Evolutionary conservation across 2,797 vertebrate genomes (phyloP), one percentile per base, ranked within the genome.

Genomic region (Loris lydekkerianus): DNA sequence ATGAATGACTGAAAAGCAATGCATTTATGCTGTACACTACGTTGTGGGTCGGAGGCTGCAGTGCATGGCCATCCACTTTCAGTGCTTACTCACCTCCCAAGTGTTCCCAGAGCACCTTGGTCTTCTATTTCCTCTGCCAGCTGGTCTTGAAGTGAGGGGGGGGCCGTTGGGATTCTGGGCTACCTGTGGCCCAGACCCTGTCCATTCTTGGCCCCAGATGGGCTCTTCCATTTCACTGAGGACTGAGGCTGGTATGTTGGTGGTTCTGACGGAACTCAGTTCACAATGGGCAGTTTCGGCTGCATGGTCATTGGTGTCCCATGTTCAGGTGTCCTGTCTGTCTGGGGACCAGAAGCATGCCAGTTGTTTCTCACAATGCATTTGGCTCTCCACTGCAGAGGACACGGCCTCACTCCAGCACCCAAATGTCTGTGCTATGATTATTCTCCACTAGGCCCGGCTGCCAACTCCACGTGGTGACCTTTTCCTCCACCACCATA

Each of bases 191-290:
- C 63, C 49, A 29, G 34, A 61, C 23, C 21, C 49, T 10, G 27
- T 37, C 83, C 14, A 0, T 1, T 2, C 77, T 43, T 23, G 23
- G 63, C 7, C 4, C 53, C 37, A 23, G 25, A 53, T 0, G 29
- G 8, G 4, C 27, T n/a, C 43, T 40, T 53, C 20, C 8, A 0
- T 31, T 43, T 37, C 43, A 7, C 65, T 31, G 2, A 0, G 43
- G 53, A 2, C 29, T 4, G 61, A 27, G 43, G 29, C 69, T 5
- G 10, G 77, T 43, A 17, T 3, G 3, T 5, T 63, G 34, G 49
- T 70, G 21, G 7, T 72, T 83, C 76, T 15, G 49, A 58, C 1
- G 2, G 37, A 82, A 60, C 60, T 61, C n/a, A 0, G 49, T 37
- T 20, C 37, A 29, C 4, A 21, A 15, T 34, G 31, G 7, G n/a